Percentiles rank a stretch among this genome's conserved stretches.
Evolutionary conservation across 1,140 invertebrate species (phyloP).

Genomic region (Drosophila biarmipes): DNA sequence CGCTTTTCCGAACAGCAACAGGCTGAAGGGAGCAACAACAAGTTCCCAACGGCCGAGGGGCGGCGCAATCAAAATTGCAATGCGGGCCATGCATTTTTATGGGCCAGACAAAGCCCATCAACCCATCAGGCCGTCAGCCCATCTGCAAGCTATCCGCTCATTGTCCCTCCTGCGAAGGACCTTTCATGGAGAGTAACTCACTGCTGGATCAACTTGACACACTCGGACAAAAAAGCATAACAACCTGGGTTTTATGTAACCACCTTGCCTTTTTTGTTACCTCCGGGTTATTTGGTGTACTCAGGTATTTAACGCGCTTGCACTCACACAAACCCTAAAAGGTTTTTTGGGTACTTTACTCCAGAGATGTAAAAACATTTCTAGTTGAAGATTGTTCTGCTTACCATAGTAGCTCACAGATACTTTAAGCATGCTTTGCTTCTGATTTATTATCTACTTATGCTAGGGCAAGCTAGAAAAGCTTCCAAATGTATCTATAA

Average conservation of each 20-base stretch:
- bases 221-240: conserved; percentile 3
- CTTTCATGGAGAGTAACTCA: conserved; percentile 13
- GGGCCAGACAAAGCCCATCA: conserved; percentile 43
- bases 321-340: no score
- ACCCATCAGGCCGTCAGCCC: conserved; percentile 21
- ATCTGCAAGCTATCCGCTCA: conserved; percentile 52
- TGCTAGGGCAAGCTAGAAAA: no score
- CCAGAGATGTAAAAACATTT: no score
- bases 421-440: no score
- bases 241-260: no score
- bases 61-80: conserved; percentile 54
- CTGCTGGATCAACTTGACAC: conserved; percentile 1
- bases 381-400: no score
- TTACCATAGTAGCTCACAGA: no score
- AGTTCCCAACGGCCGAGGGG: neutral
- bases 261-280: neutral
- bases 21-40: conserved; percentile 45
- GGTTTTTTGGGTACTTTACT: no score
- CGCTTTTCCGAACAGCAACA: conserved; percentile 60
- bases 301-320: no score
- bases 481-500: no score
- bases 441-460: no score
- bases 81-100: conserved; percentile 66
- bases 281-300: neutral
- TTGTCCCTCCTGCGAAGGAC: conserved; percentile 42